phyloP scores from a whole-genome alignment of 2,113 vertebrate genomes.

The Asarcornis scutulata region DNA sequence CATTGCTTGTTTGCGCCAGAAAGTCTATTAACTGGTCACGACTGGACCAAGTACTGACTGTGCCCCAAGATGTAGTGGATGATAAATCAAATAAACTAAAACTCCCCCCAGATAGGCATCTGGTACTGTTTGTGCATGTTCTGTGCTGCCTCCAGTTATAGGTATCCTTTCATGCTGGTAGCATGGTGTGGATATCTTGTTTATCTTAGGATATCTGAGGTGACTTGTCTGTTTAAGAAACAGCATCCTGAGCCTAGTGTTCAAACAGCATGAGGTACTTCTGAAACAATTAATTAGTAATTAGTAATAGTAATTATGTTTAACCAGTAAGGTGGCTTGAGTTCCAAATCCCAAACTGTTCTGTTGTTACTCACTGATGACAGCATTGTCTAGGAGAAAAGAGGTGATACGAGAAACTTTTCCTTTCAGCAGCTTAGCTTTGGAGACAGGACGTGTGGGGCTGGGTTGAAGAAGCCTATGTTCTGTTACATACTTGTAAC shows the following conservation, averaged over 20 bases:
- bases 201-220: neutral
- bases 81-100: neutral
- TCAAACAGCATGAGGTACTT: neutral
- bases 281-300: neutral
- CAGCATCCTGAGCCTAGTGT: neutral
- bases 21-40: neutral
- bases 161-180: neutral
- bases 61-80: neutral
- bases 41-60: neutral
- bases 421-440: neutral
- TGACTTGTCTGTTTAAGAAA: neutral
- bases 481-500: neutral
- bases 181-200: neutral
- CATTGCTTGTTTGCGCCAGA: neutral
- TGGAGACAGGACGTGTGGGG: neutral
- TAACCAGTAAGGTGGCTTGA: neutral
- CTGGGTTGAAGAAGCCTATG: neutral
- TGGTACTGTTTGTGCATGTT: rapidly evolving
- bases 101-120: neutral
- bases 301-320: neutral
- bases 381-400: neutral
- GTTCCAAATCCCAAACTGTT: neutral
- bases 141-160: neutral
- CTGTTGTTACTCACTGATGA: neutral
- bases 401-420: neutral